Evolutionary conservation across 1,140 invertebrate species (phyloP).

Genomic region (Plectrocnemia conspersa): DNA sequence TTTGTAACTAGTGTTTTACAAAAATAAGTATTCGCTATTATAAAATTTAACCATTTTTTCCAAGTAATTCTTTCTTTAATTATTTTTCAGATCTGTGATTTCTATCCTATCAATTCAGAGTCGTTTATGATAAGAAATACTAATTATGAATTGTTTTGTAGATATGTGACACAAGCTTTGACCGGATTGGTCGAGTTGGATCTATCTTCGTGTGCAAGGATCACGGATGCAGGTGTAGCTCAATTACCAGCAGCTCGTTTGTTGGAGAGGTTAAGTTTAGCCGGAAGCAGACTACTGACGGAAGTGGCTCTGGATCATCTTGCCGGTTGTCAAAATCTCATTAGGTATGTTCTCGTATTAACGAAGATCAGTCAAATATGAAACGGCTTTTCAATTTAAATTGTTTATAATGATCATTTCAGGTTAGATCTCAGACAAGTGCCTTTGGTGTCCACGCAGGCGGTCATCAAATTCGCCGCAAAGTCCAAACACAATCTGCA

Average conservation of each 20-base stretch:
- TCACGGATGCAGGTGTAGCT: conserved; percentile 85
- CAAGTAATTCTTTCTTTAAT: too few species aligned
- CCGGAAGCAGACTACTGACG: conserved; percentile 76
- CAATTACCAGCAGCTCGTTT: conserved; percentile 64
- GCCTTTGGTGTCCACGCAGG: conserved; percentile 69
- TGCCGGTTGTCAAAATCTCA: conserved; percentile 55
- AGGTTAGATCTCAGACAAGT: conserved; percentile 71
- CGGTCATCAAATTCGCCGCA: conserved; percentile 74
- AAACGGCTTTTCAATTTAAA: too few species aligned
- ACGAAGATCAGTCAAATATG: too few species aligned
- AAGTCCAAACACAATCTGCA: conserved; percentile 69
- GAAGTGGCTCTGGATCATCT: conserved; percentile 77
- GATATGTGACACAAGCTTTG: conserved; percentile 71
- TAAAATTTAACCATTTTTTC: too few species aligned
- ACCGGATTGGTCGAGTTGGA: conserved; percentile 69
- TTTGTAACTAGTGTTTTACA: too few species aligned
- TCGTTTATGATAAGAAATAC: too few species aligned
- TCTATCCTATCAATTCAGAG: too few species aligned
- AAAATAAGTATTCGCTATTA: too few species aligned
- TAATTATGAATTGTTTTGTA: too few species aligned
- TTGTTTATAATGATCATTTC: conserved; percentile 9
- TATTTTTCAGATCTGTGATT: too few species aligned
- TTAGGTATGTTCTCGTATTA: conserved; percentile 42
- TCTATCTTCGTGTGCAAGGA: conserved; percentile 77
- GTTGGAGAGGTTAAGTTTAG: conserved; percentile 66